Conservation (phyloP, 2,113 vertebrate species). For the Rallus limicola region DNA sequence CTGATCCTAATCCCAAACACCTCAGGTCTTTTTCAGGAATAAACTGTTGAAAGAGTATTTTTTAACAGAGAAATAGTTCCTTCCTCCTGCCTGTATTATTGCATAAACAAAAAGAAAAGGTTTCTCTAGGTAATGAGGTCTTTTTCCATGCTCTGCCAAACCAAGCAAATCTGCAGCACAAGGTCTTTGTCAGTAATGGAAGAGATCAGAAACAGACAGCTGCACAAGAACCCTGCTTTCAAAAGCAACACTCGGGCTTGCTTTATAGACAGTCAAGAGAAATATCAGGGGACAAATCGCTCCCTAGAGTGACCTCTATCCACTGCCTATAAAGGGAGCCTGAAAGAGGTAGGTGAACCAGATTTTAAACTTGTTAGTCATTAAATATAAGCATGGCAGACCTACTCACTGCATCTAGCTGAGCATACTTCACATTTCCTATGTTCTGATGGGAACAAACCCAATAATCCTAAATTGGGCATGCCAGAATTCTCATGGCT, state of each 20-base stretch:
- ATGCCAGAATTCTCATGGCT: not conserved
- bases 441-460: not conserved
- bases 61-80: not conserved
- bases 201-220: not conserved
- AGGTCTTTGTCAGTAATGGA: not conserved
- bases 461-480: not conserved
- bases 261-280: not conserved
- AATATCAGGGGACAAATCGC: not conserved
- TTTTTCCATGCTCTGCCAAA: not conserved
- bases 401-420: not conserved
- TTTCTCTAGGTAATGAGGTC: not conserved
- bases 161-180: not conserved
- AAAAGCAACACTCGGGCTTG: not conserved
- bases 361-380: not conserved
- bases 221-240: not conserved
- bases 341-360: not conserved
- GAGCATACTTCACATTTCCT: not conserved
- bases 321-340: not conserved
- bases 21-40: not conserved
- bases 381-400: not conserved
- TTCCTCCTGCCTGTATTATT: not conserved
- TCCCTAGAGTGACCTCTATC: not conserved
- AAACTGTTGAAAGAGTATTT: not conserved
- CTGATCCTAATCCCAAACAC: not conserved
- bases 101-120: not conserved